A percentile compares a stretch with the other conserved stretches of the same genome.
These are phyloP conservation scores for Tychaedon coryphoeus DNA, from an alignment of 2,113 vertebrate species.

Conservation along the genomic window DNA sequence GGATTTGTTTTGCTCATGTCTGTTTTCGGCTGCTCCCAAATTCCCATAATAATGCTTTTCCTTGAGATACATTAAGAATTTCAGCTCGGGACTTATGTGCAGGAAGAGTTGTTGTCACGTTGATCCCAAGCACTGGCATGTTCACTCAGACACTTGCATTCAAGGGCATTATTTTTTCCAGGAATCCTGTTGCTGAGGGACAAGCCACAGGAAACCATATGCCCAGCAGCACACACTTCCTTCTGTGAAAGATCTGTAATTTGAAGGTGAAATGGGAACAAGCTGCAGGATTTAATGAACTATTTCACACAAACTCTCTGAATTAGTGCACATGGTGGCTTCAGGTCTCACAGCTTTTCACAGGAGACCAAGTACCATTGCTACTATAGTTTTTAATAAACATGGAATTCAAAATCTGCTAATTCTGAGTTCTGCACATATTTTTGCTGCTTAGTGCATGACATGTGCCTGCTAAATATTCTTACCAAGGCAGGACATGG, in stretches of 20 bases:
- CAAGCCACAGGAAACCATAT: background rate
- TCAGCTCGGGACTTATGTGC: background rate
- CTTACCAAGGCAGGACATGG: background rate
- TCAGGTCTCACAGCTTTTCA: background rate
- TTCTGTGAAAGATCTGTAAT: background rate
- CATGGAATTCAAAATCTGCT: background rate
- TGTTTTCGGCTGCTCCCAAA: background rate
- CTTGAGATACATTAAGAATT: background rate
- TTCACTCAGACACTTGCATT: background rate
- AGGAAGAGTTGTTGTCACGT: rapidly evolving
- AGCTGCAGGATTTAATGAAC: background rate
- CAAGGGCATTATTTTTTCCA: background rate
- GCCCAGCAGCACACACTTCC: background rate
- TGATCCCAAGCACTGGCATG: background rate
- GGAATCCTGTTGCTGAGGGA: background rate
- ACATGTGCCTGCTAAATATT: background rate
- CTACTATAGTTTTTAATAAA: background rate
- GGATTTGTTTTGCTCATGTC: background rate
- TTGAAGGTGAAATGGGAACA: background rate
- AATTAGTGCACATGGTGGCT: background rate
- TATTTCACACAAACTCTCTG: background rate
- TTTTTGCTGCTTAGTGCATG: background rate
- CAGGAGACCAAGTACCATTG: background rate
- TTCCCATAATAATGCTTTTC: background rate
- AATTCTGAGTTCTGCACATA: background rate